Evolutionary conservation across 2,888 invertebrate genomes (phyloP), one percentile per base, ranked within the genome.

Genomic region (Epinotia ramella): DNA sequence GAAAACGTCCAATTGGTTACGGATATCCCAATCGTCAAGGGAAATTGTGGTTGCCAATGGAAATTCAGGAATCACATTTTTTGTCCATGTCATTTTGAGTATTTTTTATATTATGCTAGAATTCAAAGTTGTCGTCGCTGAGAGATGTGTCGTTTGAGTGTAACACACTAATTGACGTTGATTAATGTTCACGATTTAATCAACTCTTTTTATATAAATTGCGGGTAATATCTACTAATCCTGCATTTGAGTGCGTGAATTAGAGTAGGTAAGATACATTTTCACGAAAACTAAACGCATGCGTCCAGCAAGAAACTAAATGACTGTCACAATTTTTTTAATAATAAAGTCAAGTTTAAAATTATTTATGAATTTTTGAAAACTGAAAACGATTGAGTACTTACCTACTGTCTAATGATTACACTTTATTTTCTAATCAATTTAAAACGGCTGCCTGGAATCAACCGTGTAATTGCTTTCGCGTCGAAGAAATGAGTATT

Each of bases 401-500:
- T 20, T 20, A 28, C 24, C 3, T 28, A 3, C 9, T 40, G 40
- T 40, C 40, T 40, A 33, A 33, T 33, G 6, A 33, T 33, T 33
- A 33, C 6, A 33, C 33, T 33, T 3, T n/a, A n/a, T 44, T 44
- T 44, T 44, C 57, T 18, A 46, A 20, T 60, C 28, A 11, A 28
- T n/a, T 5, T 20, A 20, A 62, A 40, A 67, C 40, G 24, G 20
- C 28, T 40, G 33, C 12, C 9, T 56, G n/a, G 53, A 53, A 6
- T 40, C 56, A n/a, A 46, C 64, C 72, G 28, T 9, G 18, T 56
- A 56, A 40, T 16, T 6, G 24, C 6, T 12, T 73, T 63, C 20
- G n/a, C 66, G 4, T 18, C 5, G 11, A 33, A 18, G 13, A 20
- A 73, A 73, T 73, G 40, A 62, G 20, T 62, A 49, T 60, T 53